A percentile compares a stretch with the other conserved stretches of the same genome.
Conservation (phyloP, 2,888 invertebrate genomes). For the Dolichopus griseipennis region DNA sequence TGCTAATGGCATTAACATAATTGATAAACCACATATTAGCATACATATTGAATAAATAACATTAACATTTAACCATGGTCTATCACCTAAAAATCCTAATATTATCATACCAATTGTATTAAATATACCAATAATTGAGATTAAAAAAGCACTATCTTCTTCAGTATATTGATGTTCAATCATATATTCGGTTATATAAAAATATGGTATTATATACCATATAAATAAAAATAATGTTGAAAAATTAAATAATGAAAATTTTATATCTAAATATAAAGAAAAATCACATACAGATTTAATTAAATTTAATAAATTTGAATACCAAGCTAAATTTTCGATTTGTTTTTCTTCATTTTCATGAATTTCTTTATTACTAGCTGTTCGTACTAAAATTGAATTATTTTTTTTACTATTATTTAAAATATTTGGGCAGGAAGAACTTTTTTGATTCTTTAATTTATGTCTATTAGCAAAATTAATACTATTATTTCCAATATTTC, state of each 20-base stretch:
- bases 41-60: constrained; percentile 75
- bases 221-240: constrained; percentile 83
- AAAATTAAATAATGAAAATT: constrained; percentile 71
- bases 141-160: constrained; percentile 65
- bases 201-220: constrained; percentile 92
- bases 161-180: constrained; percentile 60
- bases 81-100: constrained; percentile 84
- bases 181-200: constrained; percentile 83
- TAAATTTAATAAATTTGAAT: constrained; percentile 55
- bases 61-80: constrained; percentile 70
- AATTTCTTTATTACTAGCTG: constrained; percentile 7
- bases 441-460: not conserved
- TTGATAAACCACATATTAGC: constrained; percentile 44
- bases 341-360: constrained; percentile 21
- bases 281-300: constrained; percentile 70
- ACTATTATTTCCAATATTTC: constrained; percentile 49
- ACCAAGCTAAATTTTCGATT: constrained; percentile 50
- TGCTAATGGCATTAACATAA: constrained; percentile 39
- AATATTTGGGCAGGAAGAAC: constrained; percentile 42
- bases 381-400: constrained; percentile 40
- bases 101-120: constrained; percentile 85
- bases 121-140: constrained; percentile 79
- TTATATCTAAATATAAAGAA: constrained; percentile 63
- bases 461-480: constrained; percentile 36
- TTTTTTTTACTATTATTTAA: constrained; percentile 49